Conservation (phyloP, 1,140 invertebrate genomes). For the Steinernema feltiae region DNA sequence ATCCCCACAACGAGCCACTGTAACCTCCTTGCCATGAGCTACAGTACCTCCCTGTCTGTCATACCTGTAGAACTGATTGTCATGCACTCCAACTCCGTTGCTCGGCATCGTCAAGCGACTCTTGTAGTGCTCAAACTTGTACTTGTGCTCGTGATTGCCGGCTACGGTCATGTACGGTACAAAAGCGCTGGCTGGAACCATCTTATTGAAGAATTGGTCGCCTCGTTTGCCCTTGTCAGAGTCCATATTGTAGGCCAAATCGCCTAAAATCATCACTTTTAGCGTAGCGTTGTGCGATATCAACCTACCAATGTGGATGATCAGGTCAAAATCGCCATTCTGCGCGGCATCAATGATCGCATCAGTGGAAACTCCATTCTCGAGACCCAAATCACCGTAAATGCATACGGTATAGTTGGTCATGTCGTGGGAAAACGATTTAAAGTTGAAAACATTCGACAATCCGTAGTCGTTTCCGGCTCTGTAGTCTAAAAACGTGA, state of each 20-base stretch:
- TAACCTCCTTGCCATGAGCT: constrained; percentile 71
- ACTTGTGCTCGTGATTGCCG: constrained; percentile 76
- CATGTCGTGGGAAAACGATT: not conserved
- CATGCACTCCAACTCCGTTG: not conserved
- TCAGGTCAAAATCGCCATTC: not conserved
- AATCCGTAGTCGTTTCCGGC: constrained; percentile 1
- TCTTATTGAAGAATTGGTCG: constrained; percentile 79
- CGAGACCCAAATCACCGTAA: not conserved
- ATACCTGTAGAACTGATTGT: constrained; percentile 60
- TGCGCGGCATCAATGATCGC: not conserved
- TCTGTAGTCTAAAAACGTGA: not conserved
- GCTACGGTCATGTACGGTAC: constrained; percentile 83
- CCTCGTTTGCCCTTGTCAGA: constrained; percentile 69
- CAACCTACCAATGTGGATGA: not conserved
- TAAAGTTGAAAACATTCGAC: not conserved
- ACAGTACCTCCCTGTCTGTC: no score
- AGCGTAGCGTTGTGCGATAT: not conserved
- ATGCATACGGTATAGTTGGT: not conserved
- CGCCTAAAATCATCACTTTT: constrained; percentile 57
- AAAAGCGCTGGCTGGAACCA: constrained; percentile 74
- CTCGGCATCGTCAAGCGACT: constrained; percentile 15
- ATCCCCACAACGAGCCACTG: no score
- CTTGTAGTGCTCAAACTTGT: constrained; percentile 19
- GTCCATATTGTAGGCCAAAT: constrained; percentile 87
- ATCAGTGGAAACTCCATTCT: not conserved